Conservation (phyloP, 2,888 invertebrate genomes). For the Diloba caeruleocephala region DNA sequence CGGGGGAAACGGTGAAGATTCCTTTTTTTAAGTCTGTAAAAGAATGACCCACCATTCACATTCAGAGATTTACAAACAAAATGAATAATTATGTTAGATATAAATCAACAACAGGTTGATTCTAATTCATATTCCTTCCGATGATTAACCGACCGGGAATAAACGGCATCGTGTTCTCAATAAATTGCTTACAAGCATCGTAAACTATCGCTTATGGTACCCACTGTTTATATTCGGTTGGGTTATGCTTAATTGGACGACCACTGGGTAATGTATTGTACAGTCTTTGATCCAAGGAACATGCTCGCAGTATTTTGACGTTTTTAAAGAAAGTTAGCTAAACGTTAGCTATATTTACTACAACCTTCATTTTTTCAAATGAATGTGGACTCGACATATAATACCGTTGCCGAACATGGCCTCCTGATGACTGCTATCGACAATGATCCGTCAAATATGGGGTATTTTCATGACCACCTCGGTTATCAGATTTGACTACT, state of each 20-base stretch:
- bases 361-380: no score
- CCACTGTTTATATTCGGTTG: constrained; percentile 59
- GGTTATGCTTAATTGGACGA: constrained; percentile 54
- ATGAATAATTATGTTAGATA: constrained; percentile 58
- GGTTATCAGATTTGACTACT: no score
- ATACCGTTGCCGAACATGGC: no score
- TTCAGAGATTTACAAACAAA: constrained; percentile 33
- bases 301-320: no score
- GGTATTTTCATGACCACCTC: no score
- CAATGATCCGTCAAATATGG: no score
- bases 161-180: constrained; percentile 54
- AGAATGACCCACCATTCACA: constrained; percentile 5
- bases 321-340: no score
- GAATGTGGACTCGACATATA: no score
- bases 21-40: no score
- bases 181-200: constrained; percentile 57
- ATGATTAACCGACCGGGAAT: constrained; percentile 64
- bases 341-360: no score
- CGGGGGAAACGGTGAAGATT: no score
- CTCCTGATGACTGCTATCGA: no score
- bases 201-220: constrained; percentile 56
- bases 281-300: constrained; percentile 17
- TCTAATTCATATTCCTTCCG: constrained; percentile 60
- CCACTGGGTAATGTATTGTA: constrained; percentile 22
- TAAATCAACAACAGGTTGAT: constrained; percentile 56